Evolutionary conservation across 2,113 vertebrate species (phyloP).

Genomic region (Hippopotamus amphibius): DNA sequence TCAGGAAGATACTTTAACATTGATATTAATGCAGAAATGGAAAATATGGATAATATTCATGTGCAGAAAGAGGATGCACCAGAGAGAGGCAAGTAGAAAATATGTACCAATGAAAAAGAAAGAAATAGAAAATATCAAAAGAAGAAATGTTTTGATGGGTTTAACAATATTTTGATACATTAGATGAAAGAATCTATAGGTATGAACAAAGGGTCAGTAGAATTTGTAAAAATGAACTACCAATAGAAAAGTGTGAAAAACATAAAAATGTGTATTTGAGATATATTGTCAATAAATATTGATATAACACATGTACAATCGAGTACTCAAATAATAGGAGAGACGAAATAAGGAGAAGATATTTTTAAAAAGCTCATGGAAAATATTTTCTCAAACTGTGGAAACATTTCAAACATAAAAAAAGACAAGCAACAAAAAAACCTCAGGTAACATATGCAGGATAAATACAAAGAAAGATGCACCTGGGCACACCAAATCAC

Average conservation of each 20-base stretch:
- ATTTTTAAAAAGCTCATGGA: neutral
- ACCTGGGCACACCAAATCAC: neutral
- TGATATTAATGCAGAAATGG: neutral
- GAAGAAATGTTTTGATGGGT: neutral
- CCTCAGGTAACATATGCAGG: neutral
- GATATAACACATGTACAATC: neutral
- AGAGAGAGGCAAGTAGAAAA: neutral
- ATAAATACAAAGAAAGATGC: neutral
- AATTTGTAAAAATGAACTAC: neutral
- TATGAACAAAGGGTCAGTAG: neutral
- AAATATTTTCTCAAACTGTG: neutral
- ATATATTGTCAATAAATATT: neutral
- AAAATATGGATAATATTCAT: neutral
- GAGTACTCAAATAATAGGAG: neutral
- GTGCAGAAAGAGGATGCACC: neutral
- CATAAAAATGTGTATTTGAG: neutral
- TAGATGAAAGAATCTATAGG: neutral
- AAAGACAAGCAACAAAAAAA: neutral
- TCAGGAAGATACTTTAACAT: neutral
- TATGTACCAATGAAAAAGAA: neutral
- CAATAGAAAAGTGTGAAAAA: neutral
- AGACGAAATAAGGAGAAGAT: neutral
- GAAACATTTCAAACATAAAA: neutral
- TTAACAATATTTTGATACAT: neutral
- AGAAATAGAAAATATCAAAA: neutral